A percentile compares a stretch with the other conserved stretches of the same genome.
Evolutionary conservation across 1,140 invertebrate genomes (phyloP).

Genomic region (Conopomorpha cramerella): DNA sequence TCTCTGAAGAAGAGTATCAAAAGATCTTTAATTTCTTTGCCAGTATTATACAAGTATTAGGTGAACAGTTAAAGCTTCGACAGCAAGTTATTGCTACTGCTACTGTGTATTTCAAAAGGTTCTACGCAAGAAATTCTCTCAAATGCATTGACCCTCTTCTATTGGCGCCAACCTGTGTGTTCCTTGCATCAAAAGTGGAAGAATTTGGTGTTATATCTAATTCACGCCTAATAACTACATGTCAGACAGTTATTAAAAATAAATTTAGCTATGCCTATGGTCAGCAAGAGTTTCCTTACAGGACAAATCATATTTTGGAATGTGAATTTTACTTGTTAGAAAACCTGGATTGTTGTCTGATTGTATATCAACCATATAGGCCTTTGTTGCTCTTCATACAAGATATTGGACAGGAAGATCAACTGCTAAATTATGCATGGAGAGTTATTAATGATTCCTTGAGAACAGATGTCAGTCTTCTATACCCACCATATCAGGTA

Average conservation of each 20-base stretch:
- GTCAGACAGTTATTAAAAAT: slow-evolving; percentile 95
- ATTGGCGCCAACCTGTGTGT: slow-evolving; percentile 94
- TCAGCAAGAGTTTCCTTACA: slow-evolving; percentile 92
- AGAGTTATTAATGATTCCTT: slow-evolving; percentile 97
- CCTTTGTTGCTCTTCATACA: slow-evolving; percentile 89
- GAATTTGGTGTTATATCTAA: slow-evolving; percentile 99
- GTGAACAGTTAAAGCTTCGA: slow-evolving; percentile 92
- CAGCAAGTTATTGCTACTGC: slow-evolving; percentile 99
- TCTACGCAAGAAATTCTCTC: slow-evolving; percentile 97
- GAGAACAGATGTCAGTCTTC: slow-evolving; percentile 92
- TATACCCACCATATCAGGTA: slow-evolving; percentile 98
- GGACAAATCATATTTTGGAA: slow-evolving; percentile 95
- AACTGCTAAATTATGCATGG: slow-evolving; percentile 89
- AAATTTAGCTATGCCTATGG: slow-evolving; percentile 95
- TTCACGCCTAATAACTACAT: slow-evolving; percentile 90
- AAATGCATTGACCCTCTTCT: slow-evolving; percentile 98
- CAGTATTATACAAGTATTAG: slow-evolving; percentile 95
- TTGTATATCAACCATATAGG: slow-evolving; percentile 97
- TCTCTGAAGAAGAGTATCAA: slow-evolving; percentile 97
- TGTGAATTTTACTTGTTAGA: slow-evolving; percentile 99
- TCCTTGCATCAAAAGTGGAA: slow-evolving; percentile 98
- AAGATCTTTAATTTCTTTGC: slow-evolving; percentile 99
- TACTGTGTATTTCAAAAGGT: slow-evolving; percentile 98
- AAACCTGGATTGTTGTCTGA: slow-evolving; percentile 97
- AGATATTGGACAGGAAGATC: slow-evolving; percentile 90